Percentiles rank a stretch among this genome's conserved stretches.
phyloP scores from a whole-genome alignment of 2,113 vertebrate genomes.

The Ginglymostoma cirratum region DNA sequence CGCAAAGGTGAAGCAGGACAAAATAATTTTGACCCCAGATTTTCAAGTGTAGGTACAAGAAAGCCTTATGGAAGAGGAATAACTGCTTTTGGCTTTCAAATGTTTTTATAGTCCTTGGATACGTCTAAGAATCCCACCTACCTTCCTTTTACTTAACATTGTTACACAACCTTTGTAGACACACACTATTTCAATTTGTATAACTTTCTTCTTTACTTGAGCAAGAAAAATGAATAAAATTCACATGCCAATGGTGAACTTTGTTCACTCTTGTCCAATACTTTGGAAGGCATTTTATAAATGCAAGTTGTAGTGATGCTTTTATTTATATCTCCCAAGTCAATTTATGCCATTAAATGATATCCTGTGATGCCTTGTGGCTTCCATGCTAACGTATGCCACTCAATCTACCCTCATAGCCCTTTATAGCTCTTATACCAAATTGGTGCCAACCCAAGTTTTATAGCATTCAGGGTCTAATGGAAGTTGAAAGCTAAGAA shows the following conservation, averaged over 20 bases:
- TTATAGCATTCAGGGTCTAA: too few relatives aligned
- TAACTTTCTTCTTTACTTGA: not conserved
- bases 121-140: not conserved
- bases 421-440: too few relatives aligned
- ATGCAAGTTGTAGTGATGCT: not conserved
- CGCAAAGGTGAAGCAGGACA: not conserved
- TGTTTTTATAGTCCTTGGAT: not conserved
- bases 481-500: too few relatives aligned
- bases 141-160: not conserved
- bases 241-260: not conserved
- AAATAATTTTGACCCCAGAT: not conserved
- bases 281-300: too few relatives aligned
- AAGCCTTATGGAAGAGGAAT: not conserved
- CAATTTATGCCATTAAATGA: too few relatives aligned
- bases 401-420: too few relatives aligned
- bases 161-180: not conserved
- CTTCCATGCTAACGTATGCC: too few relatives aligned
- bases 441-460: too few relatives aligned
- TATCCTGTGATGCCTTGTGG: too few relatives aligned
- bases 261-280: not conserved
- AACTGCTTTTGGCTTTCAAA: not conserved
- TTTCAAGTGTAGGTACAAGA: not conserved
- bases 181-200: not conserved
- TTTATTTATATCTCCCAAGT: not conserved
- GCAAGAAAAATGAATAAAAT: not conserved